phyloP scores from a whole-genome alignment of 37 sponge, comb jelly and placozoan genomes.

The Ephydatia muelleri region DNA sequence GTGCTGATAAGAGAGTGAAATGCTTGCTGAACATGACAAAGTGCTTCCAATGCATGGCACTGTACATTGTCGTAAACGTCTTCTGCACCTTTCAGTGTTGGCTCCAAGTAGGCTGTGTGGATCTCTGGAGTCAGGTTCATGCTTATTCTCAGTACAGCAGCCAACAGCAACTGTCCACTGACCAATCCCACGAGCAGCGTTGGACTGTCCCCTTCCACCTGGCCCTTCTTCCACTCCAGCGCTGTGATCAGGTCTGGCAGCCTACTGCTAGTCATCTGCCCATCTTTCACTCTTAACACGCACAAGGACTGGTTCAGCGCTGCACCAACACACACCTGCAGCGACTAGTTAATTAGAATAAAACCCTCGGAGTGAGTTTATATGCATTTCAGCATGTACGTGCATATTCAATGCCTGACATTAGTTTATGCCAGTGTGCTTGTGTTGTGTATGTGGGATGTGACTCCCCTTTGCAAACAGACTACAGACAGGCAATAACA shows the following conservation, averaged over 20 bases:
- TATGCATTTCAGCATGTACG: no score
- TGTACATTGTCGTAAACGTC: background rate
- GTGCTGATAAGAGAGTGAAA: no score
- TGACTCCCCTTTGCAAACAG: no score
- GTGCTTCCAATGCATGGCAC: no score
- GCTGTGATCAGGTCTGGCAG: conserved; percentile 48
- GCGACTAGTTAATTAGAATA: conserved; percentile 20
- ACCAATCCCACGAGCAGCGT: conserved; percentile 41
- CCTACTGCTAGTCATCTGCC: conserved; percentile 6
- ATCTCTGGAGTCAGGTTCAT: conserved; percentile 24
- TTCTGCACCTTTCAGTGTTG: conserved; percentile 9
- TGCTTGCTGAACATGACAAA: no score
- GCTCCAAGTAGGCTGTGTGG: conserved; percentile 18
- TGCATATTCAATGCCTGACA: no score
- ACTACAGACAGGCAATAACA: no score
- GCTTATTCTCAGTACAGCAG: conserved; percentile 26
- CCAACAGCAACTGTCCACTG: conserved; percentile 27
- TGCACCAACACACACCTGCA: conserved; percentile 32
- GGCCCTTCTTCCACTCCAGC: conserved; percentile 46
- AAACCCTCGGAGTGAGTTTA: no score
- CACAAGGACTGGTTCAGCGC: conserved; percentile 35
- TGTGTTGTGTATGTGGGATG: no score
- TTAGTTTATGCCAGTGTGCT: no score
- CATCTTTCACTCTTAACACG: conserved; percentile 57
- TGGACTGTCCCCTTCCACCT: conserved; percentile 46